These are phyloP conservation scores for Atrichornis clamosus DNA, from an alignment of 2,113 vertebrate genomes.

Conservation along the genomic window DNA sequence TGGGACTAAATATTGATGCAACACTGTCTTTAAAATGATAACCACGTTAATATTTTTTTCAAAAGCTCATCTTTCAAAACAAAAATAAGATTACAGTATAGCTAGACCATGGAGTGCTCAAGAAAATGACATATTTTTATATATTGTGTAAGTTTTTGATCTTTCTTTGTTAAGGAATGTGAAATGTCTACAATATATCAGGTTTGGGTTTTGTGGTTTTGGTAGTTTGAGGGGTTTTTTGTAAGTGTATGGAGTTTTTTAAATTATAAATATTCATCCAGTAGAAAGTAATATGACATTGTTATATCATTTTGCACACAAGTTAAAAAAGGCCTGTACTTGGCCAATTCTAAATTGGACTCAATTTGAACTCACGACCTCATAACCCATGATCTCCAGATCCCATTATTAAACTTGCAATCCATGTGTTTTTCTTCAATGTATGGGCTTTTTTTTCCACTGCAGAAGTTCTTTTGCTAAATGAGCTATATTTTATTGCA, in stretches of 20 bases:
- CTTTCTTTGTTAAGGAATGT: neutral
- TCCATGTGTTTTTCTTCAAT: neutral
- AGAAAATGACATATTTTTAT: neutral
- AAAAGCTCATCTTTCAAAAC: neutral
- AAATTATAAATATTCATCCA: neutral
- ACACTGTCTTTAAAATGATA: neutral
- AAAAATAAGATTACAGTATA: neutral
- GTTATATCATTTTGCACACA: neutral
- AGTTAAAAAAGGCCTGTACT: neutral
- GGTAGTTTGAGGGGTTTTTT: neutral
- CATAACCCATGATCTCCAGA: neutral
- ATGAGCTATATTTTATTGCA: neutral
- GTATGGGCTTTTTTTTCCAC: neutral
- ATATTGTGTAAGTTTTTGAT: neutral
- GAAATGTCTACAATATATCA: neutral
- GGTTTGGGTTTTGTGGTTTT: neutral
- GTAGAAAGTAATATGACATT: neutral
- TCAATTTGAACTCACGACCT: neutral
- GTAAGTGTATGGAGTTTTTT: rapidly evolving
- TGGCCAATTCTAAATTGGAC: neutral
- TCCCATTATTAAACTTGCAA: neutral
- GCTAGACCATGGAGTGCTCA: neutral
- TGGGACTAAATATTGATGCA: neutral
- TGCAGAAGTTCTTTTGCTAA: neutral
- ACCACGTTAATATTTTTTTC: neutral